Conservation (phyloP, 1,140 invertebrate species). For the Eumeta japonica region DNA sequence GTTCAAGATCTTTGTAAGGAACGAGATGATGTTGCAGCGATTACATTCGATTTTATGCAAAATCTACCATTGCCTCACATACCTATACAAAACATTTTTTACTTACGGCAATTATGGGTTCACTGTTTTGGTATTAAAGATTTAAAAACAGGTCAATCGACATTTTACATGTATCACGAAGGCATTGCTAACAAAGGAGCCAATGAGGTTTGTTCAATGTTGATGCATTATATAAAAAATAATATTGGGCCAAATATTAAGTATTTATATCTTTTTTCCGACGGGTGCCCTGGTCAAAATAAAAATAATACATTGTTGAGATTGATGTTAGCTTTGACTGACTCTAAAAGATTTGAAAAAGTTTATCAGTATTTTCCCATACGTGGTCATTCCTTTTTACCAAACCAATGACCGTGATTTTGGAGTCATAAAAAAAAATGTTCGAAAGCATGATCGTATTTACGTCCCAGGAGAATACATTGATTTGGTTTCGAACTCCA, state of each 20-base stretch:
- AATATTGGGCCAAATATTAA: too few species aligned
- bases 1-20: slow-evolving; percentile 10
- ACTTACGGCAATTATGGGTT: too few species aligned
- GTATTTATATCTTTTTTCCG: too few species aligned
- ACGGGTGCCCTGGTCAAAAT: too few species aligned
- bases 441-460: too few species aligned
- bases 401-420: too few species aligned
- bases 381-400: slow-evolving; percentile 10
- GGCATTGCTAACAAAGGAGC: slow-evolving; percentile 13
- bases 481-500: too few species aligned
- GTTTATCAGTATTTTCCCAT: slow-evolving; percentile 11
- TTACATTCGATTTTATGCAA: too few species aligned
- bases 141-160: slow-evolving; percentile 15
- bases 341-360: slow-evolving; percentile 13
- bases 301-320: slow-evolving; percentile 12
- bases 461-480: too few species aligned
- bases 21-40: slow-evolving; percentile 10
- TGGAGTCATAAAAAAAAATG: too few species aligned
- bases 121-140: slow-evolving; percentile 12
- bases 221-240: too few species aligned
- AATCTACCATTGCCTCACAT: slow-evolving; percentile 11
- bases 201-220: slow-evolving; percentile 13
- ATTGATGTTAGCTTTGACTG: slow-evolving; percentile 12
- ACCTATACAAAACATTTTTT: slow-evolving; percentile 12
- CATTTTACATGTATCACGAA: too few species aligned